Evolutionary conservation across 2,797 vertebrate genomes (phyloP), one percentile per base, ranked within the genome.

Genomic region (Perodicticus potto): DNA sequence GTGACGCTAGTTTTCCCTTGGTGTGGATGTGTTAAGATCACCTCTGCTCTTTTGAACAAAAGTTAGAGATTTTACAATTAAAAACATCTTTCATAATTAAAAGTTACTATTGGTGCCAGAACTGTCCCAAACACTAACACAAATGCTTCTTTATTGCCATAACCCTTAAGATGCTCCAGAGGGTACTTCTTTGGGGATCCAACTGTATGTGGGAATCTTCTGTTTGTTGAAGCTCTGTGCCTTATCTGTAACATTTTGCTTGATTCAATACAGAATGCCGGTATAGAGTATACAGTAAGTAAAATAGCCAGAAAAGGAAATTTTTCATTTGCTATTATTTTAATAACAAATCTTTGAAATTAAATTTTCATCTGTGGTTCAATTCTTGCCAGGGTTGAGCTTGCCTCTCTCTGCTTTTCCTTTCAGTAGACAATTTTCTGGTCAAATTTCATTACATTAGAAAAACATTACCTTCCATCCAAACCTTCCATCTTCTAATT

Each of bases 401-500:
- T 55, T 92, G 16, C 7, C 34, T 59, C 7, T 72, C 12, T 87
- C n/a, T 91, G 63, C 16, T 94, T 89, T 91, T 89, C 27, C 67
- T 94, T 91, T 78, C 1, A 53, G 53, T 72, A 76, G 76, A 77
- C 2, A 89, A 67, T 95, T 96, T 85, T 87, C 19, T 29, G 88
- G 16, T 94, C 43, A 72, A n/a, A 85, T 95, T 53, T 77, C 80
- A 87, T 96, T 95, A 94, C 78, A 69, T 93, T 74, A 92, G 55
- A 78, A 84, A 86, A 92, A 63, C 29, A 81, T 80, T 88, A 45
- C 76, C 63, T 74, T 91, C 81, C 43, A 65, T 97, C 94, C 96
- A 98, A 96, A 87, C 1, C 7, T 94, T 96, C 88, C 91, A 96
- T 97, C 67, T 95, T 57, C 32, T 96, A 91, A 97, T 97, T 97